Evolutionary conservation across 2,888 invertebrate species (phyloP), one percentile per base, ranked within the genome.

Genomic region (Lithophane socia): DNA sequence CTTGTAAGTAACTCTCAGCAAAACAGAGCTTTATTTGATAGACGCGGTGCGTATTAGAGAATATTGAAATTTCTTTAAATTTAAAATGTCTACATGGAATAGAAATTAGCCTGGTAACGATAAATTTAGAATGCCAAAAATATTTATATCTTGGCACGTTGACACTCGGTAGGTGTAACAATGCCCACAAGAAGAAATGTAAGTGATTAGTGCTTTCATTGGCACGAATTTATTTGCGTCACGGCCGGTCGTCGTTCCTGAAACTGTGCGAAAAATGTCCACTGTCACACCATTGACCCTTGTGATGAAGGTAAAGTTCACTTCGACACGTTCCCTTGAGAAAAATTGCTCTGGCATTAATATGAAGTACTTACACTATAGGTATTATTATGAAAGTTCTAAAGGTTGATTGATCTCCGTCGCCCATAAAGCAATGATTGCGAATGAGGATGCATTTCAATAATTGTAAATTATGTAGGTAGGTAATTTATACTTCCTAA

Each of bases 181-280:
- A 87, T 86, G 81, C 82, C 79, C 82, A 84, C 85, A 88, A 84
- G 84, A 88, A 87, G 88, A 90, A 88, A 87, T 86, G 79, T 87
- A 82, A 87, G 88, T 87, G 84, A 86, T 89, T 88, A 88, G 83
- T 84, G 88, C 87, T 92, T 91, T 90, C 89, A 88, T 92, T 92
- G 92, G 93, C 93, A 92, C 84, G 74, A 77, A 67, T 73, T 73
- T 81, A 80, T 83, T 90, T 92, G 88, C 94, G 94, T 95, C 95
- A 95, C 86, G 94, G 93, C 83, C 93, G 93, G 93, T 93, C 93
- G 91, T 90, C 91, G 93, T 91, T 93, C 94, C 92, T 95, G 93
- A 94, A 94, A 91, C 86, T 82, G 80, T 80, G 85, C 86, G 88
- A 91, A 91, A 91, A 90, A 82, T 90, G 81, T 86, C 87, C 90